Base-by-base conservation (phyloP, 2,888 invertebrate genomes). In the Eugnorisma glareosa region DNA sequence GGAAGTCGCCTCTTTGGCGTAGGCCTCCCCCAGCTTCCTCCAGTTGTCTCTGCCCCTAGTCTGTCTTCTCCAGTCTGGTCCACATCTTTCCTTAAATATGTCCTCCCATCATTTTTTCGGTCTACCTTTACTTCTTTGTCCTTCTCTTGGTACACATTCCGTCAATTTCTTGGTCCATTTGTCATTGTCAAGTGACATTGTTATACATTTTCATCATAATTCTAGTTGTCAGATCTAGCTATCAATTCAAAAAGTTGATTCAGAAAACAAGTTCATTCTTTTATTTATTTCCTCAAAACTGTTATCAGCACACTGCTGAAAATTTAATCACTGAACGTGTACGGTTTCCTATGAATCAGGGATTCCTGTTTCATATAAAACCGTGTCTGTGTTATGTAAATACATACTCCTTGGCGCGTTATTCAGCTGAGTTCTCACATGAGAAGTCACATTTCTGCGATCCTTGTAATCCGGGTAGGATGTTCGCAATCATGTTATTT, bases 371-470 rank as follows among this genome's bases (percentile, higher is more conserved):
- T 28, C 18, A 61, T 43, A 63, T 7, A 24, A 37, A 35, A 28
- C 24, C n/a, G 10, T 40, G 28, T 45, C 7, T 70, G 28, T 18
- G 24, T 40, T 79, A 57, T 13, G 15, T 80, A 57, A 79, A 78
- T 73, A 78, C 8, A 37, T 21, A 11, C 18, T 15, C 8, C 45
- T 54, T 43, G 15, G 3, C 31, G 10, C 45, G 31, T 64, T 72
- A 80, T 80, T 64, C 54, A 64, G n/a, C 63, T n/a, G 40, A 78
- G 73, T 66, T 80, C 81, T 40, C 40, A 13, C 45, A 66, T 57
- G 73, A 64, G 45, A 78, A 80, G 75, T 79, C 75, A 81, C 75
- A 79, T 75, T 61, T 45, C 82, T 45, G 37, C 15, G 35, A 81
- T 67, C 35, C 75, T 28, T 75, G 66, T 81, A 78, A 78, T 81